Evolutionary conservation across 2,113 vertebrate genomes (phyloP).

Genomic region (Synchiropus splendidus): DNA sequence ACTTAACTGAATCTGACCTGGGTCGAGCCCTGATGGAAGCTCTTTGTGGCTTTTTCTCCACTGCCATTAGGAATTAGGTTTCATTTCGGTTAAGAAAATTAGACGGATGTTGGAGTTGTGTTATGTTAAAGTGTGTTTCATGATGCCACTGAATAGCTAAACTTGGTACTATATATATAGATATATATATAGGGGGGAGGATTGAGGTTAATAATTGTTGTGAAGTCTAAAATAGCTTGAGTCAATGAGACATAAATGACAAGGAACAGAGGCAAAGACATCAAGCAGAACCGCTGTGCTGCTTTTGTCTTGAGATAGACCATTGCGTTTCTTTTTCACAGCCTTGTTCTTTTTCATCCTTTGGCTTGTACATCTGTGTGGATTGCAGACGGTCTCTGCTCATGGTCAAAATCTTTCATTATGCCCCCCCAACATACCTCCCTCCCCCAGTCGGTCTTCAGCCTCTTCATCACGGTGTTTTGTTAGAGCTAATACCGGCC

Average conservation of each 20-base stretch:
- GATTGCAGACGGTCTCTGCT: constrained; percentile 26
- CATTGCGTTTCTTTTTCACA: constrained; percentile 6
- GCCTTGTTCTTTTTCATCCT: constrained; percentile 36
- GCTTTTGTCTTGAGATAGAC: constrained; percentile 26
- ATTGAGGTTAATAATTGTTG: no score
- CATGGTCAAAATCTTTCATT: constrained; percentile 28
- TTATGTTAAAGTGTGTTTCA: constrained; percentile 10
- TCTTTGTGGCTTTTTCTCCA: constrained; percentile 32
- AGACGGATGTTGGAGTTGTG: constrained; percentile 3
- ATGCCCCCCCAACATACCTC: constrained; percentile 9
- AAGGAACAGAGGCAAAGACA: neutral
- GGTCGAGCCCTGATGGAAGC: constrained; percentile 10
- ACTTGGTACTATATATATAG: no score
- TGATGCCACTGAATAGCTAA: no score
- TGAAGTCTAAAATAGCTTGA: no score
- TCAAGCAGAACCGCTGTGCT: constrained; percentile 1
- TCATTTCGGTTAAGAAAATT: constrained; percentile 28
- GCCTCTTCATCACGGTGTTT: constrained; percentile 4
- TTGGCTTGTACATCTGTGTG: constrained; percentile 13
- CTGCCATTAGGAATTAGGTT: constrained; percentile 44
- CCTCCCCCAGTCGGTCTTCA: constrained; percentile 14
- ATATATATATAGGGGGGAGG: no score
- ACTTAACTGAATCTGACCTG: constrained; percentile 43
- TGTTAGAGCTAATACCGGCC: no score
- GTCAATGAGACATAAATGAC: neutral